Conservation (phyloP, 2,888 invertebrate species). For the Nemotelus pantherinus region DNA sequence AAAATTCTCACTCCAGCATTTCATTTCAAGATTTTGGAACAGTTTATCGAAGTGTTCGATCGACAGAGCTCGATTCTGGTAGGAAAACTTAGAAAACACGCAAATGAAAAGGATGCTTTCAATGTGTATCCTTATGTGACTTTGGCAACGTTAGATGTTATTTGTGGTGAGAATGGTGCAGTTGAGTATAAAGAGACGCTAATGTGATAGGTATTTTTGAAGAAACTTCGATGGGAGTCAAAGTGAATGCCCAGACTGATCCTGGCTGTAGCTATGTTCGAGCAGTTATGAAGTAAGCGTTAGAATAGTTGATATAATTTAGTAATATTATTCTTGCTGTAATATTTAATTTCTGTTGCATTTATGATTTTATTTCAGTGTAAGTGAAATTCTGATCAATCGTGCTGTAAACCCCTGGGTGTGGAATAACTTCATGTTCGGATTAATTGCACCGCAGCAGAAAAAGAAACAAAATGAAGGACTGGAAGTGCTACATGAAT, state of each 20-base stretch:
- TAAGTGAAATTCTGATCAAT: slow-evolving; percentile 40
- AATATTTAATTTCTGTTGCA: background rate
- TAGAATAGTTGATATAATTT: background rate
- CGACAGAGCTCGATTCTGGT: slow-evolving; percentile 70
- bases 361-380: slow-evolving; percentile 32
- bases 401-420: slow-evolving; percentile 54
- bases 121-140: slow-evolving; percentile 24
- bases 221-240: slow-evolving; percentile 78
- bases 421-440: slow-evolving; percentile 55
- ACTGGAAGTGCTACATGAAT: slow-evolving; percentile 58
- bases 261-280: slow-evolving; percentile 74
- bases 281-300: slow-evolving; percentile 72
- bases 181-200: background rate
- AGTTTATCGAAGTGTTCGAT: slow-evolving; percentile 77
- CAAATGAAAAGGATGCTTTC: background rate
- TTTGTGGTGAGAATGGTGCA: slow-evolving; percentile 2
- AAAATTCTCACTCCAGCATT: slow-evolving; percentile 81
- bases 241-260: slow-evolving; percentile 73
- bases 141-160: slow-evolving; percentile 4
- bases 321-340: background rate
- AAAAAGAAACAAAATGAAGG: slow-evolving; percentile 51
- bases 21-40: slow-evolving; percentile 80
- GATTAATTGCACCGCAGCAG: background rate
- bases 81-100: slow-evolving; percentile 53
- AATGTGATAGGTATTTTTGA: background rate